Base-by-base conservation (phyloP, 2,797 vertebrate species). In the Amblyopsis hoosieri region DNA sequence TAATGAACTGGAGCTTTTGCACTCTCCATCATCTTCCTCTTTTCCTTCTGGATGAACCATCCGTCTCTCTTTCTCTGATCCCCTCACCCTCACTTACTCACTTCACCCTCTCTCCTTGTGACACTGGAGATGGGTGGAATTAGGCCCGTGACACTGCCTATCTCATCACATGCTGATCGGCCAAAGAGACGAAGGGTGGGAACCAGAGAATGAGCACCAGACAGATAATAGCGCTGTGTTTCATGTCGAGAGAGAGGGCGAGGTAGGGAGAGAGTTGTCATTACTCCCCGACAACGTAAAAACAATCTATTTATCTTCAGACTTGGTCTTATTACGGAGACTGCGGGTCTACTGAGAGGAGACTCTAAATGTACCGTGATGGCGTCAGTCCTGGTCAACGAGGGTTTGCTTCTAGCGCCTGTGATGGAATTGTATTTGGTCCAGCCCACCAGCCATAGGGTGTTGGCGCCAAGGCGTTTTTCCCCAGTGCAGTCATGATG, bases 151-250 rank as follows among this genome's bases (percentile, higher is more conserved):
- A 85, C 83, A 78, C 74, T 67, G 76, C 51, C 81, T 68, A 79
- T 79, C 79, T 82, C 83, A 80, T 83, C 80, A 81, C 76, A 87
- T 84, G 84, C 60, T 74, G 81, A 88, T 84, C 75, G 69, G 79
- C 85, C 76, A 73, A 74, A 79, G 81, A 71, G 73, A 69, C 73
- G 48, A 74, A 84, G 83, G 82, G 87, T 88, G 85, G 84, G 89
- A 90, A 89, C 78, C 74, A 82, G 82, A 86, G 85, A 89, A 89
- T 85, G 69, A 86, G 87, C 78, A 82, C 63, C 78, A 83, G 84
- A 72, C 79, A 78, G 81, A 88, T 85, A 84, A 85, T 81, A 81
- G 79, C 65, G 69, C 71, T 75, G 65, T 76, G 79, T 71, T 76
- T 79, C 74, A 17, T 65, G 72, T 60, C 69, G 58, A 75, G 45